Conservation (phyloP, 2,113 vertebrate species). For the Riparia riparia region DNA sequence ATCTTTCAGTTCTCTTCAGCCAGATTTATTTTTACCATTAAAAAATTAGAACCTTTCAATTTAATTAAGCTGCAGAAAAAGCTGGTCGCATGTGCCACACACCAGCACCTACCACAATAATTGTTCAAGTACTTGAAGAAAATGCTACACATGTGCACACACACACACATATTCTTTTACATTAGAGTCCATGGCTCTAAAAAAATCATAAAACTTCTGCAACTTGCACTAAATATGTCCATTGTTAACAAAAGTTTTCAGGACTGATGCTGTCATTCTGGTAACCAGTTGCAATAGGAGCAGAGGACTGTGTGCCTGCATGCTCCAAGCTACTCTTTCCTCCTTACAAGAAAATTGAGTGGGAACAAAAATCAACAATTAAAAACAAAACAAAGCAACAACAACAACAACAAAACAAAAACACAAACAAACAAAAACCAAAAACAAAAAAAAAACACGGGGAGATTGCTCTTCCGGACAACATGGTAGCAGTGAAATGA, state of each 20-base stretch:
- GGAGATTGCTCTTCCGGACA: constrained; percentile 71
- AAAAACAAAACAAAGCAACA: no score
- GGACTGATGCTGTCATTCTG: background rate
- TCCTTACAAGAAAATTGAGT: constrained; percentile 43
- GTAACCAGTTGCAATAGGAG: background rate
- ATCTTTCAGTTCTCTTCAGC: constrained; percentile 29
- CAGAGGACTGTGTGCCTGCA: background rate
- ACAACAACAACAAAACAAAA: no score
- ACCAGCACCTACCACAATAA: constrained; percentile 33
- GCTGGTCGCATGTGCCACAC: background rate
- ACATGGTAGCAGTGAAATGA: constrained; percentile 74
- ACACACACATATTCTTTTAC: background rate
- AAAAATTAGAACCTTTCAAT: constrained; percentile 51
- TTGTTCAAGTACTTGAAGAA: constrained; percentile 19
- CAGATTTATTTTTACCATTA: constrained; percentile 22
- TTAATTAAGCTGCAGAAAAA: constrained; percentile 51
- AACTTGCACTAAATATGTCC: constrained; percentile 48
- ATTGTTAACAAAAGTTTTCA: constrained; percentile 68
- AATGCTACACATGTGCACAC: background rate
- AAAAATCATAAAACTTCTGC: background rate
- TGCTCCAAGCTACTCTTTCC: constrained; percentile 7
- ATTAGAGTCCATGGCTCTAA: background rate
- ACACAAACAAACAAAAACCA: background rate
- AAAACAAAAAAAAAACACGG: background rate
- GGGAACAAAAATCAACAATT: no score